Percentiles rank a stretch among this genome's conserved stretches.
Evolutionary conservation across 2,113 vertebrate genomes (phyloP).

Genomic region (Tyrannus savana): DNA sequence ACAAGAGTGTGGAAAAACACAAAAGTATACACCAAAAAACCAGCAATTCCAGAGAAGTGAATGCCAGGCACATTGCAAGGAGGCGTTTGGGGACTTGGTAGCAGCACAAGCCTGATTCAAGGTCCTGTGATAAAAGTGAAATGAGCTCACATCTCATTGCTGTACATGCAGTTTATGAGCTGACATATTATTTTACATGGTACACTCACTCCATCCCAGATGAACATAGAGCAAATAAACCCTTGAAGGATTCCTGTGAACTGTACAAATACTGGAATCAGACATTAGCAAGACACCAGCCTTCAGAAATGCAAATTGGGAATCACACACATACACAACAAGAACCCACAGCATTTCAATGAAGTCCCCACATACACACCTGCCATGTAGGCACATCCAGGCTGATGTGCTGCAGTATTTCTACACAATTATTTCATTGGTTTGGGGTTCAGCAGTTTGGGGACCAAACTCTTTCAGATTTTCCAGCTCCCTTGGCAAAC

Average conservation of each 20-base stretch:
- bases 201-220: slow-evolving; percentile 48
- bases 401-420: background rate
- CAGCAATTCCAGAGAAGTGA: background rate
- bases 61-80: slow-evolving; percentile 38
- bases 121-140: slow-evolving; percentile 32
- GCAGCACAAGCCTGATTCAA: slow-evolving; percentile 37
- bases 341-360: background rate
- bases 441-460: background rate
- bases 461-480: background rate
- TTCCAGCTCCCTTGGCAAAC: background rate
- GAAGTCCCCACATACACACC: rapidly evolving
- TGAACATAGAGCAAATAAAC: slow-evolving; percentile 62
- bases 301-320: slow-evolving; percentile 48
- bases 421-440: background rate
- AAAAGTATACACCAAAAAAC: rapidly evolving
- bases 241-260: slow-evolving; percentile 58
- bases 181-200: slow-evolving; percentile 59
- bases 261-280: slow-evolving; percentile 5
- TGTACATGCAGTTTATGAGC: slow-evolving; percentile 42
- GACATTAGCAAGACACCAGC: background rate
- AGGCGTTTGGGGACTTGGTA: background rate
- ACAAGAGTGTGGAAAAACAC: background rate
- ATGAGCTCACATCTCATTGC: background rate
- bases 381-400: rapidly evolving
- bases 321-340: background rate